These are phyloP conservation scores for Sarcophaga variegata DNA, from an alignment of 2,888 invertebrate species.

Conservation along the genomic window DNA sequence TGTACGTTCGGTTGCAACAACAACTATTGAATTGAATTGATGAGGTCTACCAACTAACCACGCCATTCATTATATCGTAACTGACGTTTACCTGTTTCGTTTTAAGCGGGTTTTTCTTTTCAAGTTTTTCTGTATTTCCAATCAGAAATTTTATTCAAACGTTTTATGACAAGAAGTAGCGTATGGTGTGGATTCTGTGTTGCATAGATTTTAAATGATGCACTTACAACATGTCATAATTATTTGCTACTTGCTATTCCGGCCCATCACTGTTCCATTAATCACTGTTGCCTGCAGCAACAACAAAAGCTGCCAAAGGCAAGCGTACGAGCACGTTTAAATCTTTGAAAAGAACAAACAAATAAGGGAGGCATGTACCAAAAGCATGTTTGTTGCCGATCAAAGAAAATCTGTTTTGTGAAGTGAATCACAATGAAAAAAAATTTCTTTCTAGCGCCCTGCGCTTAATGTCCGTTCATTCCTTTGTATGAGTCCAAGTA, in stretches of 20 bases:
- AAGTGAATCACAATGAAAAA: slow-evolving; percentile 8
- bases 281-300: neutral
- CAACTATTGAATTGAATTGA: slow-evolving; percentile 27
- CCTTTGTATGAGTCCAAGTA: too few species aligned
- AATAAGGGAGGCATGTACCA: neutral
- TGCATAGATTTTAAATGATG: slow-evolving; percentile 52
- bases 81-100: slow-evolving; percentile 4
- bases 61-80: too few species aligned
- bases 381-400: slow-evolving; percentile 42
- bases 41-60: slow-evolving; percentile 6
- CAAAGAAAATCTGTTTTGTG: slow-evolving; percentile 46
- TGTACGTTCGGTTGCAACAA: neutral
- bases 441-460: slow-evolving; percentile 60
- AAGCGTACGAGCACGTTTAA: slow-evolving; percentile 18
- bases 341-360: neutral
- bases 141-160: slow-evolving; percentile 56
- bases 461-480: slow-evolving; percentile 47
- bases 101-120: slow-evolving; percentile 61
- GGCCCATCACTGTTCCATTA: too few species aligned
- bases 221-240: slow-evolving; percentile 65
- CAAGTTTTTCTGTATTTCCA: neutral
- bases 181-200: neutral
- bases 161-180: neutral
- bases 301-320: slow-evolving; percentile 55
- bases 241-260: slow-evolving; percentile 49